Base-by-base conservation (phyloP, 2,888 invertebrate species). In the Stratiomys singularior region DNA sequence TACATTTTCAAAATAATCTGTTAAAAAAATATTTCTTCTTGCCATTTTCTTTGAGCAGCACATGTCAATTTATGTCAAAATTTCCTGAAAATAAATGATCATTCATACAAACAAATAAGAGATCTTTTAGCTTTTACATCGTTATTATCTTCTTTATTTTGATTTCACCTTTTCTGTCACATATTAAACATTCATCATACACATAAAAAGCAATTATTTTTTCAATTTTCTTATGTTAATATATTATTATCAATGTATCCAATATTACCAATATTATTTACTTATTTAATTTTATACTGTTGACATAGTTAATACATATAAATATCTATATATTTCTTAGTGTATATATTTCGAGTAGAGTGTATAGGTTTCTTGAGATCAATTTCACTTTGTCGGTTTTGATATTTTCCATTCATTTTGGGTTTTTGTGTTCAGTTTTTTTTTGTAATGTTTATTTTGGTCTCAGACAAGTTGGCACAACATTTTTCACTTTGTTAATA, bases 401-500 rank as follows among this genome's bases (percentile, higher is more conserved):
- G 52, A 52, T 52, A 52, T 15, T 52, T 52, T 52, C 18, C 15
- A 18, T n/a, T 52, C 7, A 18, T 52, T 60, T 11, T 64, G 27
- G 13, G 64, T 64, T 64, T 64, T 4, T 52, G 15, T 52, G 15
- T 52, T 60, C 23, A 15, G 18, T n/a, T 25, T n/a, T 60, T n/a
- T 21, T n/a, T 44, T 67, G 21, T 67, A 7, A 25, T 23, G 23
- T 71, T 71, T 28, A n/a, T 7, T 52, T 71, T 71, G 71, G 71
- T 71, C 71, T 71, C 71, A n/a, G 71, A 71, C 5, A 37, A 71
- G 23, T 71, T 71, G 71, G 71, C 71, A 71, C 71, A 27, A 71
- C 47, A 47, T 47, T 71, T 47, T 71, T 27, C 13, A 47, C 23
- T 44, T 71, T 47, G 11, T 71, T 52, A 0, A 23, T 71, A 5